Evolutionary conservation across 2,113 vertebrate species (phyloP), one percentile per base, ranked within the genome.

Genomic region (Ophiodon elongatus): DNA sequence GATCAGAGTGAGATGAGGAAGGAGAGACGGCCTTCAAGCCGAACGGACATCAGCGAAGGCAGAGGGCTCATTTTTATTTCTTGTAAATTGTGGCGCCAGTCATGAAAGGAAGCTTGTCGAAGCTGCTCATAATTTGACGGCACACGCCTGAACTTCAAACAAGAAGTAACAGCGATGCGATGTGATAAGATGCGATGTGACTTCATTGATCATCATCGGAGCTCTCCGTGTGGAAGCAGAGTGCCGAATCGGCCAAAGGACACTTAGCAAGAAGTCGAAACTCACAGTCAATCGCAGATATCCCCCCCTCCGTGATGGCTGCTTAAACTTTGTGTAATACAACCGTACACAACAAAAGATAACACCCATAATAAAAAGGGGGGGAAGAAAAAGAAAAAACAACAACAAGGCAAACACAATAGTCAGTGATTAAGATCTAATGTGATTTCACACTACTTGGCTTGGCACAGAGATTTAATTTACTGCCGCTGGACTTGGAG

Each of bases 401-500:
- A 23, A 4, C 80, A 82, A 85, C 71, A 80, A 72, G 80, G 77
- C 79, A 65, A 89, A 87, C 77, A 94, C 90, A 93, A 88, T 88
- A 75, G 90, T 67, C 57, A 33, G 73, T 90, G 92, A 95, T 94
- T 91, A 90, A 87, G 90, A 94, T 93, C 92, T 93, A 91, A 94
- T 91, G 86, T 87, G 91, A 94, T 93, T 95, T 93, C 92, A 92
- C 86, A 92, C 88, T 86, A 84, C 83, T 90, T 91, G 84, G 81
- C 66, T 86, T 81, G 77, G 84, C 86, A 84, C 59, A 80, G 76
- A 89, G 83, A 90, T 91, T 92, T 88, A 87, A 94, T 93, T 91
- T 90, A 88, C 80, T 80, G 85, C 88, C 14, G 74, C 88, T 79
- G 92, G 83, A 92, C 84, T 84, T 68, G 6, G 80, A 91, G 88